phyloP scores from a whole-genome alignment of 2,113 vertebrate genomes.

The Arvicanthis niloticus region DNA sequence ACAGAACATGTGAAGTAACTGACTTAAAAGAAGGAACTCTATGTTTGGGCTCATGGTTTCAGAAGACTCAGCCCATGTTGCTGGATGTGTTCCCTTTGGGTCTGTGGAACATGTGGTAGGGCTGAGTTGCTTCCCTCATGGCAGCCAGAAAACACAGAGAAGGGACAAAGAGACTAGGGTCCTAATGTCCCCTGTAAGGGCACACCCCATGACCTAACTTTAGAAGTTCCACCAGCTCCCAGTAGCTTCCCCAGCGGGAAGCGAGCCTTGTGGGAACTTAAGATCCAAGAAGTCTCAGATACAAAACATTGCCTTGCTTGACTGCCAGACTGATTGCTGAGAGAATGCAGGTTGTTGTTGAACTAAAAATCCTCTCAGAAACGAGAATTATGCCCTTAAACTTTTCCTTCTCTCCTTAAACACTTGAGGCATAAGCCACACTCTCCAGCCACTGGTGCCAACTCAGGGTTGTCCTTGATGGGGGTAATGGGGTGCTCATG shows the following conservation, averaged over 20 bases:
- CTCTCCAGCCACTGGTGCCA: neutral
- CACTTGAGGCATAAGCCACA: neutral
- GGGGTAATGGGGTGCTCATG: neutral
- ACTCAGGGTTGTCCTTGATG: neutral
- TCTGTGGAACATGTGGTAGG: too few species aligned
- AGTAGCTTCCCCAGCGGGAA: too few species aligned
- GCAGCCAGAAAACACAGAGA: neutral
- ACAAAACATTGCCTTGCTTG: neutral
- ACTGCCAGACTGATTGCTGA: neutral
- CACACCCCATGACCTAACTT: neutral
- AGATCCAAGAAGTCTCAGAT: neutral
- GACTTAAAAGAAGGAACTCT: neutral
- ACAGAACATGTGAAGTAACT: neutral
- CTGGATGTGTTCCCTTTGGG: neutral
- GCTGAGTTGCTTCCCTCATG: neutral
- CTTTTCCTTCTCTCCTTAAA: neutral
- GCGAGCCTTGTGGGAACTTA: neutral
- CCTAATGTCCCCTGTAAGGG: neutral
- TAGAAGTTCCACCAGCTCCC: neutral
- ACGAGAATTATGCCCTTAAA: neutral
- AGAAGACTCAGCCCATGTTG: neutral
- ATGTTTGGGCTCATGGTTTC: neutral
- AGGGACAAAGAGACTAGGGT: too few species aligned
- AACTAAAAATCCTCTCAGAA: constrained; percentile 41
- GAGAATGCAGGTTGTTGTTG: neutral